phyloP scores from a whole-genome alignment of 2,888 invertebrate genomes.

The Andricus curvator region DNA sequence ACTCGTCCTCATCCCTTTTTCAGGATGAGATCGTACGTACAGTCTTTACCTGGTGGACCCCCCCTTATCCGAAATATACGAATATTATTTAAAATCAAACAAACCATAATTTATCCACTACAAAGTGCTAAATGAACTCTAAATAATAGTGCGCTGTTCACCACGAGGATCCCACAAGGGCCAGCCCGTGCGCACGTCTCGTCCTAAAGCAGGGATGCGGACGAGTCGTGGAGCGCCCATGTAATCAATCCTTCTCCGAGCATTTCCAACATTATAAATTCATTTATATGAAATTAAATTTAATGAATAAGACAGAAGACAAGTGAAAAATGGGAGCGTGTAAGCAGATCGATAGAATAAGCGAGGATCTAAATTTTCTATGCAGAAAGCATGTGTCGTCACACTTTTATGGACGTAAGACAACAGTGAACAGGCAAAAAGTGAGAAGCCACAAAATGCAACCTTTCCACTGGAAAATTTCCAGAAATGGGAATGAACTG shows the following conservation, averaged over 20 bases:
- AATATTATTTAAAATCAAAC: no score
- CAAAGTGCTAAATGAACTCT: no score
- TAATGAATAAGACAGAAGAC: slow-evolving; percentile 4
- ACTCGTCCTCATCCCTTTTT: no score
- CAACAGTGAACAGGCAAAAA: slow-evolving; percentile 38
- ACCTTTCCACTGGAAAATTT: slow-evolving; percentile 1
- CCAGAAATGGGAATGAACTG: not conserved
- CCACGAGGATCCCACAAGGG: no score
- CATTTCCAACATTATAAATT: slow-evolving; percentile 27
- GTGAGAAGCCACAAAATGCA: slow-evolving; percentile 38
- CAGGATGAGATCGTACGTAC: no score
- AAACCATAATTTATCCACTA: no score
- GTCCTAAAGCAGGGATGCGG: no score
- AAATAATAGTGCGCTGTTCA: no score
- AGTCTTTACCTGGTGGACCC: no score
- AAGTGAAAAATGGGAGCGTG: slow-evolving; percentile 14
- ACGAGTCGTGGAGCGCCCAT: no score
- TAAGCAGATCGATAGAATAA: slow-evolving; percentile 44
- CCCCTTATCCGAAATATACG: no score
- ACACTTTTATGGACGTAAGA: slow-evolving; percentile 23
- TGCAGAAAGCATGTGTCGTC: slow-evolving; percentile 13
- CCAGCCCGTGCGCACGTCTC: no score
- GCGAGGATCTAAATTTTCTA: slow-evolving; percentile 44
- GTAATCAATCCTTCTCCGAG: not conserved
- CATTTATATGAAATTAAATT: not conserved